These are phyloP conservation scores for Gobius niger DNA, from an alignment of 2,113 vertebrate species.

Conservation along the genomic window DNA sequence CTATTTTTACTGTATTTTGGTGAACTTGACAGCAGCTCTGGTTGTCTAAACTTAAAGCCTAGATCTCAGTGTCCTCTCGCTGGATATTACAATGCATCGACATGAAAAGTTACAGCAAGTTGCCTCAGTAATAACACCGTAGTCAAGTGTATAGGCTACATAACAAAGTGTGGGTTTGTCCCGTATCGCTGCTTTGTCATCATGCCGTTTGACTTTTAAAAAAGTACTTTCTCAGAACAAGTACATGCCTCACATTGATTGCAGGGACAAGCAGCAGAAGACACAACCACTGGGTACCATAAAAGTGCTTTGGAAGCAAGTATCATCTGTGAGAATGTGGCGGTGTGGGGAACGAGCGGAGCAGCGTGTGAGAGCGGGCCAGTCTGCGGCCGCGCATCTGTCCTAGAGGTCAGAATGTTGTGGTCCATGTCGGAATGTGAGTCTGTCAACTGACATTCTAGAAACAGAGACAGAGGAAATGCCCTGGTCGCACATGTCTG, in stretches of 20 bases:
- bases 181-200: background rate
- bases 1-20: constrained; percentile 23
- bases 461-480: constrained; percentile 7
- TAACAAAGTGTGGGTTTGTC: background rate
- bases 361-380: constrained; percentile 36
- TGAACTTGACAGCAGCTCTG: background rate
- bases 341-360: constrained; percentile 40
- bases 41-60: background rate
- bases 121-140: no score
- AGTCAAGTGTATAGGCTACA: no score
- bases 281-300: constrained; percentile 16
- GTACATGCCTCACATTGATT: constrained; percentile 32
- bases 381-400: constrained; percentile 38
- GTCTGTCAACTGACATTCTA: constrained; percentile 11
- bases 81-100: no score
- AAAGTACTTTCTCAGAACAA: background rate
- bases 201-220: background rate
- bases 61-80: no score
- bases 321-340: constrained; percentile 48
- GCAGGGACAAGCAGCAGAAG: constrained; percentile 19
- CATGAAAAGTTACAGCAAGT: no score
- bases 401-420: constrained; percentile 47
- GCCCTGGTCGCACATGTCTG: background rate
- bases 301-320: constrained; percentile 37
- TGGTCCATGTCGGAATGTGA: constrained; percentile 33